Conservation (phyloP, 2,888 invertebrate genomes). For the Iselma pallidipennis region DNA sequence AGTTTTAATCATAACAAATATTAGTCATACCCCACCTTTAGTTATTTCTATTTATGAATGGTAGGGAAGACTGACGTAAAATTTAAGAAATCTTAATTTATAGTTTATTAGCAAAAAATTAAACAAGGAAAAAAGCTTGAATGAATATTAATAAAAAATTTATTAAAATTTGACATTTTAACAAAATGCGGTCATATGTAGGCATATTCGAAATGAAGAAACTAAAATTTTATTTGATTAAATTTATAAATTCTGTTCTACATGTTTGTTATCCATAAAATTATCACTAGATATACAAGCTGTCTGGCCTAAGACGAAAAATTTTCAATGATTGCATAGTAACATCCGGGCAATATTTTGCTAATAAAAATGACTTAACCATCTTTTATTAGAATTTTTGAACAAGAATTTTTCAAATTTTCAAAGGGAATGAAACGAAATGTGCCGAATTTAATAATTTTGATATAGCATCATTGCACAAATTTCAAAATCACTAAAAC, state of each 20-base stretch:
- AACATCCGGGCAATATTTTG: too few relatives aligned
- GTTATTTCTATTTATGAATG: background rate
- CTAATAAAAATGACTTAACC: too few relatives aligned
- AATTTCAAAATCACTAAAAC: too few relatives aligned
- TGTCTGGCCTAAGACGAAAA: too few relatives aligned
- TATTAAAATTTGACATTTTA: background rate
- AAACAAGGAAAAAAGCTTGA: background rate
- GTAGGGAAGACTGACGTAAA: background rate
- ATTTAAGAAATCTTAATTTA: background rate
- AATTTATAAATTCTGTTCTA: background rate
- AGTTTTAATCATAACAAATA: conserved; percentile 1
- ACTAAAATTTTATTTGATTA: background rate
- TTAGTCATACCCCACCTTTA: background rate
- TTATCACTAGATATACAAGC: too few relatives aligned
- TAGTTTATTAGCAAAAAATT: background rate
- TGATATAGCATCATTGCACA: too few relatives aligned
- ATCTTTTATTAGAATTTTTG: too few relatives aligned
- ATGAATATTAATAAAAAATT: background rate
- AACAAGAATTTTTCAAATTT: too few relatives aligned
- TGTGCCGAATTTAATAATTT: too few relatives aligned
- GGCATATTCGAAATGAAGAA: background rate
- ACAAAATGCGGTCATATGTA: background rate
- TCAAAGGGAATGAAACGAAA: too few relatives aligned
- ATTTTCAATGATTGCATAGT: too few relatives aligned
- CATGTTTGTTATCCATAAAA: background rate